phyloP scores from a whole-genome alignment of 2,888 invertebrate species.

The Thelaira solivaga region DNA sequence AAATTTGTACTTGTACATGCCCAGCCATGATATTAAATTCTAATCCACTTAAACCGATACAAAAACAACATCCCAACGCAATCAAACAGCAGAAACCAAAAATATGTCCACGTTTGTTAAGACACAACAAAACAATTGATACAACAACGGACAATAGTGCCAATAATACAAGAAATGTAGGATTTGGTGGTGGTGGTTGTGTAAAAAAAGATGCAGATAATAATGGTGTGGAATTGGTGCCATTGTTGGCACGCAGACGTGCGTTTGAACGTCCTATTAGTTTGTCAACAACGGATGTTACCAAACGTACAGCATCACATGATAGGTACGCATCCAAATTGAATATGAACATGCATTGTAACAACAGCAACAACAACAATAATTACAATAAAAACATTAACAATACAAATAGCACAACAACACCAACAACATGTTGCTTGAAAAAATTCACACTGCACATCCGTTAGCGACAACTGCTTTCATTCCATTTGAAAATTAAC shows the following conservation, averaged over 20 bases:
- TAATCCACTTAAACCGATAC: conserved; percentile 65
- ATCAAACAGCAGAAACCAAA: conserved; percentile 66
- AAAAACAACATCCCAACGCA: conserved; percentile 52
- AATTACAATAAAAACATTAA: conserved; percentile 50
- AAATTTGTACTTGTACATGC: conserved; percentile 74
- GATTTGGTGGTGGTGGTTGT: neutral
- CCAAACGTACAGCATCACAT: conserved; percentile 76
- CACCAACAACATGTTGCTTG: conserved; percentile 72
- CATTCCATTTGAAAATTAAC: neutral
- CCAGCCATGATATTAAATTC: conserved; percentile 64
- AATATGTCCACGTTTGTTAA: conserved; percentile 68
- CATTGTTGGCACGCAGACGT: conserved; percentile 83
- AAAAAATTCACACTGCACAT: conserved; percentile 77
- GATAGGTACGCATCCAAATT: conserved; percentile 76
- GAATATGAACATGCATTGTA: conserved; percentile 53
- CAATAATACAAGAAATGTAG: too few relatives aligned
- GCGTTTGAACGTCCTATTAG: conserved; percentile 79
- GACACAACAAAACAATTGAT: conserved; percentile 54
- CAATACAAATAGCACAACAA: conserved; percentile 40
- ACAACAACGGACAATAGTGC: conserved; percentile 62
- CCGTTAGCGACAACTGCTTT: conserved; percentile 66
- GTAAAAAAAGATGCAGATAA: conserved; percentile 68
- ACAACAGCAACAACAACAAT: conserved; percentile 68
- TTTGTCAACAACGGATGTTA: conserved; percentile 79
- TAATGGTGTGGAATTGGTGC: conserved; percentile 87